Evolutionary conservation across 2,888 invertebrate species (phyloP).

Genomic region (Drosophila cognata): DNA sequence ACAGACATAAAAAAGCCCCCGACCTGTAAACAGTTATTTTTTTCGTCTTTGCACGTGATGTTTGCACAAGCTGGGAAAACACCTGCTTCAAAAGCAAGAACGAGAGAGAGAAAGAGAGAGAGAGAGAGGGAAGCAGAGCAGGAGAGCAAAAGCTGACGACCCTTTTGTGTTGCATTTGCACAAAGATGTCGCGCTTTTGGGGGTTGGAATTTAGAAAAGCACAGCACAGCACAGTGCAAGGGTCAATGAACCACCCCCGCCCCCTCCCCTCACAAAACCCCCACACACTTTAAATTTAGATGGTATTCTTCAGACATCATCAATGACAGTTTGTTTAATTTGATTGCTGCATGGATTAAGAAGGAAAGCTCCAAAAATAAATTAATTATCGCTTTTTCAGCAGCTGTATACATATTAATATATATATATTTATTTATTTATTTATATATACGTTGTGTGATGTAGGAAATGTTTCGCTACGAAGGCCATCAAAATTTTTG

Average conservation of each 20-base stretch:
- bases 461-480: slow-evolving; percentile 45
- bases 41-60: slow-evolving; percentile 56
- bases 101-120: not conserved
- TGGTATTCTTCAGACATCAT: slow-evolving; percentile 37
- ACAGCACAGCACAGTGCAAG: slow-evolving; percentile 16
- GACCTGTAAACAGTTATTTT: slow-evolving; percentile 29
- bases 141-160: slow-evolving; percentile 43
- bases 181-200: slow-evolving; percentile 54
- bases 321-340: slow-evolving; percentile 36
- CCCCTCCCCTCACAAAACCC: not conserved
- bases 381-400: slow-evolving; percentile 49
- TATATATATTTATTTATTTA: slow-evolving; percentile 9
- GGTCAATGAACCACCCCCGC: slow-evolving; percentile 47
- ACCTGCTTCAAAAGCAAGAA: slow-evolving; percentile 46
- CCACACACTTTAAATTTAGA: slow-evolving; percentile 8
- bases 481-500: slow-evolving; percentile 51
- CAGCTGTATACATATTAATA: slow-evolving; percentile 31
- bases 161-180: slow-evolving; percentile 50
- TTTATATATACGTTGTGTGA: slow-evolving; percentile 13
- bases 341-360: slow-evolving; percentile 28
- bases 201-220: slow-evolving; percentile 47
- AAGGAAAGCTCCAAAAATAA: slow-evolving; percentile 51
- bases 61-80: slow-evolving; percentile 51
- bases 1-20: slow-evolving; percentile 11
- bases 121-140: not conserved